Evolutionary conservation across 2,113 vertebrate species (phyloP).

Genomic region (Laterallus jamaicensis): DNA sequence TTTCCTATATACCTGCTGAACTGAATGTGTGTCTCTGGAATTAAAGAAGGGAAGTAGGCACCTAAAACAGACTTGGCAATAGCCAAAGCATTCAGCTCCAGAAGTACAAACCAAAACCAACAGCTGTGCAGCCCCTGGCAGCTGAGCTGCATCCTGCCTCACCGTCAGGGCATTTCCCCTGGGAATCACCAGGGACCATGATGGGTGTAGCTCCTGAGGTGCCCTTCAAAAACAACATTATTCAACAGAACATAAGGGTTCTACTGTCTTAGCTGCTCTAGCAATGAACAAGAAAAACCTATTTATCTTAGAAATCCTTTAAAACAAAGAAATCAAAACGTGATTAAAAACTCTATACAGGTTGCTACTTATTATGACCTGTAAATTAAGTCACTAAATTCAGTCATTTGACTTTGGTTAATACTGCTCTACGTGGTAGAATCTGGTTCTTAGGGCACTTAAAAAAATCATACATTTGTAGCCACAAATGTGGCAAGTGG

Average conservation of each 20-base stretch:
- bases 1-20: not conserved
- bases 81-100: not conserved
- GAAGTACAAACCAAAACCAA: not conserved
- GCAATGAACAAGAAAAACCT: not conserved
- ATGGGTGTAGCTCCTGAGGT: not conserved
- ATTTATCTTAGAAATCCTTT: not conserved
- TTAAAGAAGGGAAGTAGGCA: not conserved
- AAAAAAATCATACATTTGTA: not conserved
- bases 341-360: not conserved
- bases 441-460: not conserved
- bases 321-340: not conserved
- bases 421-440: not conserved
- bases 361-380: not conserved
- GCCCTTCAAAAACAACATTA: not conserved
- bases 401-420: not conserved
- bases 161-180: not conserved
- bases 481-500: not conserved
- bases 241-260: not conserved
- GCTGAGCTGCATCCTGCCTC: not conserved
- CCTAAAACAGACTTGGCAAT: not conserved
- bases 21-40: not conserved
- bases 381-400: not conserved
- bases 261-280: not conserved
- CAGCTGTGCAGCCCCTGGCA: not conserved
- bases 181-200: too few species aligned